Evolutionary conservation across 2,888 invertebrate genomes (phyloP).

Genomic region (Meteorus colon): DNA sequence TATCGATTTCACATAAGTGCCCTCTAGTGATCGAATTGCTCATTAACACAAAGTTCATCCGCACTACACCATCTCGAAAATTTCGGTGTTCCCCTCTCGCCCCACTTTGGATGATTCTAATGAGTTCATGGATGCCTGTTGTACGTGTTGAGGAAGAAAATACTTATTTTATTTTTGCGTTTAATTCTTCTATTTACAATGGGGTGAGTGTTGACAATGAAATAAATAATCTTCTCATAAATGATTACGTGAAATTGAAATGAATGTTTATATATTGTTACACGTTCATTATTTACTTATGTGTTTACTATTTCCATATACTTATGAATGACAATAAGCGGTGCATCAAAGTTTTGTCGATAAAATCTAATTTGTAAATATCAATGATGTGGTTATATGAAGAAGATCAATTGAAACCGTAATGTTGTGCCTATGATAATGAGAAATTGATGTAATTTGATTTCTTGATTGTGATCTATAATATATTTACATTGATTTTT

Average conservation of each 20-base stretch:
- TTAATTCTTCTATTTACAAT: constrained; percentile 17
- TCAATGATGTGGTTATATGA: neutral
- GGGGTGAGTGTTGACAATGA: constrained; percentile 32
- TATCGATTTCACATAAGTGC: no score
- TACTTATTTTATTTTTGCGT: constrained; percentile 22
- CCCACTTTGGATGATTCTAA: neutral
- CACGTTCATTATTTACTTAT: neutral
- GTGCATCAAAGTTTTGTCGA: constrained; percentile 6
- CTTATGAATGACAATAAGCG: neutral
- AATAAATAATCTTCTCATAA: neutral
- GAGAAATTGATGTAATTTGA: neutral
- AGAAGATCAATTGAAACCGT: constrained; percentile 11
- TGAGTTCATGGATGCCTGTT: constrained; percentile 13
- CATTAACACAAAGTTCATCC: no score
- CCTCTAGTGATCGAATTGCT: no score
- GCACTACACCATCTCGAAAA: no score
- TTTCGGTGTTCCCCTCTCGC: neutral
- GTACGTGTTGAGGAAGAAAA: neutral
- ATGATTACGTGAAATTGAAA: neutral
- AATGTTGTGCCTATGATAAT: neutral
- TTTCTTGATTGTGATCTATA: neutral
- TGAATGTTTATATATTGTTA: neutral
- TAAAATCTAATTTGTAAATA: neutral
- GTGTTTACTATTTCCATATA: neutral
- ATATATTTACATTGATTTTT: neutral